Percentiles rank a stretch among this genome's conserved stretches.
Conservation (phyloP, 2,113 vertebrate species). For the Onychostoma macrolepis region DNA sequence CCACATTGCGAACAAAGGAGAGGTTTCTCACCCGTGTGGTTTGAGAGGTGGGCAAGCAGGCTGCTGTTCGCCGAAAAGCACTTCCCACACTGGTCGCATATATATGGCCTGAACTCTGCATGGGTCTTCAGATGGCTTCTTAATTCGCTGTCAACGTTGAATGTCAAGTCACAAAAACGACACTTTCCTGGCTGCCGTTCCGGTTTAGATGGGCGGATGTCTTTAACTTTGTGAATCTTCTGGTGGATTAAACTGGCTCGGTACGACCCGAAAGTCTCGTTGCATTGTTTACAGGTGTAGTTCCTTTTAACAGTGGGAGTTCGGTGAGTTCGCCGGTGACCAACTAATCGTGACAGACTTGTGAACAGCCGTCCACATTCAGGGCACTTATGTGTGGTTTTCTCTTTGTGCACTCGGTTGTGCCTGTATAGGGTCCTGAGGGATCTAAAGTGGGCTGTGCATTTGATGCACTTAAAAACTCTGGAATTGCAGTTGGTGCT, state of each 20-base stretch:
- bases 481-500: slow-evolving; percentile 48
- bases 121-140: slow-evolving; percentile 75
- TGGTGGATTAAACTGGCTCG: slow-evolving; percentile 64
- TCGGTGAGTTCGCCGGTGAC: slow-evolving; percentile 44
- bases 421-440: slow-evolving; percentile 54
- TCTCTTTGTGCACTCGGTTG: slow-evolving; percentile 52
- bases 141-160: slow-evolving; percentile 69
- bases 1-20: slow-evolving; percentile 75
- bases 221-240: slow-evolving; percentile 57
- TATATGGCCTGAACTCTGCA: slow-evolving; percentile 61
- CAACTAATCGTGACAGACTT: slow-evolving; percentile 47
- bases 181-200: slow-evolving; percentile 63
- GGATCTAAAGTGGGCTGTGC: slow-evolving; percentile 46
- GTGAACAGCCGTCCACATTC: slow-evolving; percentile 54
- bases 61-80: slow-evolving; percentile 64
- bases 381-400: slow-evolving; percentile 56
- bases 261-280: slow-evolving; percentile 63
- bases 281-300: slow-evolving; percentile 71
- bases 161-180: slow-evolving; percentile 70
- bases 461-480: slow-evolving; percentile 57
- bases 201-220: slow-evolving; percentile 45
- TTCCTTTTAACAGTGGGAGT: slow-evolving; percentile 35
- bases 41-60: slow-evolving; percentile 64
- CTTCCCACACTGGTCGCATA: slow-evolving; percentile 72
- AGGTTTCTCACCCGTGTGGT: slow-evolving; percentile 66